Conservation (phyloP, 2,888 invertebrate species). For the Noctua comes region DNA sequence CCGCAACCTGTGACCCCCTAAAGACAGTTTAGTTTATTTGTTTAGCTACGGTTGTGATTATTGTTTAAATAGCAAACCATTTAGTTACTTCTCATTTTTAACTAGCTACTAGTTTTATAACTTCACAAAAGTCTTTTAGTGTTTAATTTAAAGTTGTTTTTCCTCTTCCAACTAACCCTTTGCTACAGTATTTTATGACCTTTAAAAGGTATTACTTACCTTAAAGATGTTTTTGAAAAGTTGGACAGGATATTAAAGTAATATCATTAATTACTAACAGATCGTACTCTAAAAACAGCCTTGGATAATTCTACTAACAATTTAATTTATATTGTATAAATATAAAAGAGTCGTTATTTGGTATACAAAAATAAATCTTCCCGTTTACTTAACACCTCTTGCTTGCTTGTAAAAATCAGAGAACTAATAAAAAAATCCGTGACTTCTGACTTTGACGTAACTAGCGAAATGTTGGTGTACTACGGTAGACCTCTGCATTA, state of each 20-base stretch:
- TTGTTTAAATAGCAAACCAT: slow-evolving; percentile 29
- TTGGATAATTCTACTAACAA: not conserved
- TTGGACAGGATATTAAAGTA: not conserved
- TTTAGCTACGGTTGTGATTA: slow-evolving; percentile 51
- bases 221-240: not conserved
- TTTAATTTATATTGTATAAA: slow-evolving; percentile 14
- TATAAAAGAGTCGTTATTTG: slow-evolving; percentile 10
- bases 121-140: not conserved
- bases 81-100: slow-evolving; percentile 14
- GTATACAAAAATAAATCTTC: not conserved
- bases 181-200: not conserved
- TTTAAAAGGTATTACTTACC: not conserved
- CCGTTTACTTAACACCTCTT: not conserved
- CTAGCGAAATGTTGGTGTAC: not conserved
- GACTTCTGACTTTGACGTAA: not conserved
- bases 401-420: no score
- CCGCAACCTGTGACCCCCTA: slow-evolving; percentile 22
- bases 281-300: not conserved
- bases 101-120: slow-evolving; percentile 10
- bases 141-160: not conserved
- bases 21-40: slow-evolving; percentile 28
- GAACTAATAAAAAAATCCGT: not conserved
- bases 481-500: not conserved
- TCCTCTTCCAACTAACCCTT: not conserved
- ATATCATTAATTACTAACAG: not conserved